A percentile compares a stretch with the other conserved stretches of the same genome.
Evolutionary conservation across 2,113 vertebrate genomes (phyloP).

Genomic region (Pangasianodon gigas): DNA sequence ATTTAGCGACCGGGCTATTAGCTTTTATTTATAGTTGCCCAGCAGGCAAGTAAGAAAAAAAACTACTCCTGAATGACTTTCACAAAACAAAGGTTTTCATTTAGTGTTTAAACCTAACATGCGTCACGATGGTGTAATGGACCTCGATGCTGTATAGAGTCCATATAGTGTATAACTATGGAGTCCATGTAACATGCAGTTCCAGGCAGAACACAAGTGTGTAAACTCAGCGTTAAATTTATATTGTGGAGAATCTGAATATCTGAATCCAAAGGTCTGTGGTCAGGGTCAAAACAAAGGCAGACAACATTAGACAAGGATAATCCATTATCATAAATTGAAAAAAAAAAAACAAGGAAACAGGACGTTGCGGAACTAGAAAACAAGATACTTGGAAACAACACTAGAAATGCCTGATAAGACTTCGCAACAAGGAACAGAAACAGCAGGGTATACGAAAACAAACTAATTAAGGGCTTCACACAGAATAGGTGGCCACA

Average conservation of each 20-base stretch:
- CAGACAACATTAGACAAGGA: not conserved
- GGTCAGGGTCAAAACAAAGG: too few relatives aligned
- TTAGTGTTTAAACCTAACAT: not conserved
- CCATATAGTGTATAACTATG: not conserved
- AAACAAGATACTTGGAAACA: too few relatives aligned
- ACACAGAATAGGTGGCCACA: not conserved
- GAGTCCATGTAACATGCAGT: too few relatives aligned
- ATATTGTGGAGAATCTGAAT: not conserved
- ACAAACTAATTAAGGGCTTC: too few relatives aligned
- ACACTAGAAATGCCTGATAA: not conserved
- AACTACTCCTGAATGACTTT: not conserved
- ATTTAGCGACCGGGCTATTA: too few relatives aligned
- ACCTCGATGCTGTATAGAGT: not conserved
- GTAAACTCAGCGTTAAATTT: not conserved
- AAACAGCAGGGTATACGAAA: too few relatives aligned
- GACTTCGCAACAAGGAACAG: not conserved
- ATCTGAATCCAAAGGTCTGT: not conserved
- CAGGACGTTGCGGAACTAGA: too few relatives aligned
- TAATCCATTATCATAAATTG: not conserved
- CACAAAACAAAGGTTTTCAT: not conserved
- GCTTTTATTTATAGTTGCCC: too few relatives aligned
- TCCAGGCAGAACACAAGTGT: not conserved
- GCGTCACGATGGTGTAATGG: too few relatives aligned
- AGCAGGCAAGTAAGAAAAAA: not conserved
- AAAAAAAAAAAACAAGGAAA: too few relatives aligned